These are phyloP conservation scores for Myiotriccus ornatus DNA, from an alignment of 2,797 vertebrate species.

Conservation along the genomic window DNA sequence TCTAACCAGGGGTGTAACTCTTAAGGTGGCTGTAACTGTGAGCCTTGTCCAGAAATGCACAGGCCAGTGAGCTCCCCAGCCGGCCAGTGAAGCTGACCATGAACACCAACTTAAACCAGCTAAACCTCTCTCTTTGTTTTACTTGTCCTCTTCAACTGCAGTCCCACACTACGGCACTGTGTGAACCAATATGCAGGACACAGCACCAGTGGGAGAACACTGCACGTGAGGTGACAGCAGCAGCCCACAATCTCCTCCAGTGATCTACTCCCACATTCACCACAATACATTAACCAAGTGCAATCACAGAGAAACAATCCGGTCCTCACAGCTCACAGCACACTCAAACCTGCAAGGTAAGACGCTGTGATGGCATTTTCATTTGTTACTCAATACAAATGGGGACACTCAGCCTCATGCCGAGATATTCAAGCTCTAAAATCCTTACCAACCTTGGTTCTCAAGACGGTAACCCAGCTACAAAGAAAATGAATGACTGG, in stretches of 20 bases:
- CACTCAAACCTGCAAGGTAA: not conserved
- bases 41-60: not conserved
- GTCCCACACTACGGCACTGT: too few species aligned
- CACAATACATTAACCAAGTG: not conserved
- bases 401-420: not conserved
- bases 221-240: not conserved
- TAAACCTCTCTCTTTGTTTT: not conserved
- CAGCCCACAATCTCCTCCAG: not conserved
- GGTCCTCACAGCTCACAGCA: not conserved
- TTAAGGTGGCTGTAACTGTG: not conserved
- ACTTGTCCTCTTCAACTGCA: not conserved
- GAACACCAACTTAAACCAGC: not conserved
- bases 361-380: not conserved
- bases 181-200: not conserved
- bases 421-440: not conserved
- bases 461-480: not conserved
- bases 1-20: not conserved
- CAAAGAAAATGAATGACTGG: not conserved
- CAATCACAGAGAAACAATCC: not conserved
- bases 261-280: not conserved
- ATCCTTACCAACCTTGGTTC: not conserved
- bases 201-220: not conserved
- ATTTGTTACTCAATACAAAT: not conserved
- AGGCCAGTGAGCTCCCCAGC: fast-evolving
- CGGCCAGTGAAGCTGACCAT: not conserved